Conservation (phyloP, 2,888 invertebrate species). For the Pristionchus mayeri region DNA sequence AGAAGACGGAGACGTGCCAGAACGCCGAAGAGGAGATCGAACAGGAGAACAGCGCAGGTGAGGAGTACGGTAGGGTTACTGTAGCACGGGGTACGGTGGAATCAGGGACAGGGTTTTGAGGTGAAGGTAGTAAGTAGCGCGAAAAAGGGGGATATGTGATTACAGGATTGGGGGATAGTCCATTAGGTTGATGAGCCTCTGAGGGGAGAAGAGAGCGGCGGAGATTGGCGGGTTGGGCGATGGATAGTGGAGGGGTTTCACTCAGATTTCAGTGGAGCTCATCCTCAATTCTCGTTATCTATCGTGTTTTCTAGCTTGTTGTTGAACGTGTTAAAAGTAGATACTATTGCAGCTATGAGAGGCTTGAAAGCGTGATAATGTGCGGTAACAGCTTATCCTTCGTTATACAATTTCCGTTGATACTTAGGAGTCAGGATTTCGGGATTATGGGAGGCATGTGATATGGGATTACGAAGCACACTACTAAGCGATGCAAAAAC, state of each 20-base stretch:
- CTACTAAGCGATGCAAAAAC: no score
- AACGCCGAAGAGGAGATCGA: not conserved
- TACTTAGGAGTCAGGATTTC: no score
- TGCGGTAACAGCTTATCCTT: no score
- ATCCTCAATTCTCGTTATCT: no score
- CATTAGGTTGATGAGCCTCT: slow-evolving; percentile 25
- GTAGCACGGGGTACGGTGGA: not conserved
- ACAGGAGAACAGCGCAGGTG: not conserved
- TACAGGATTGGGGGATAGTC: not conserved
- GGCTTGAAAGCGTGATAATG: no score
- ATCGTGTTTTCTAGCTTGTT: no score
- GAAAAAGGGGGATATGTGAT: not conserved
- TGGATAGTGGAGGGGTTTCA: not conserved
- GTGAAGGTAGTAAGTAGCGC: not conserved
- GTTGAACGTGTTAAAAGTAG: no score
- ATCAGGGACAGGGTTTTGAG: no score
- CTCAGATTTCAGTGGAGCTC: not conserved
- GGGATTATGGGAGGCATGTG: no score
- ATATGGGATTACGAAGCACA: no score
- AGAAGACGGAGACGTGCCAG: not conserved
- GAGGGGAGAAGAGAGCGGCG: not conserved
- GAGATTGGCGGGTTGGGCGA: slow-evolving; percentile 13
- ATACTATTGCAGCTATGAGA: no score
- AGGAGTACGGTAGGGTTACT: slow-evolving; percentile 10
- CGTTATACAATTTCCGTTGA: no score